These are phyloP conservation scores for Prionace glauca DNA, from an alignment of 2,797 vertebrate genomes.

Conservation along the genomic window DNA sequence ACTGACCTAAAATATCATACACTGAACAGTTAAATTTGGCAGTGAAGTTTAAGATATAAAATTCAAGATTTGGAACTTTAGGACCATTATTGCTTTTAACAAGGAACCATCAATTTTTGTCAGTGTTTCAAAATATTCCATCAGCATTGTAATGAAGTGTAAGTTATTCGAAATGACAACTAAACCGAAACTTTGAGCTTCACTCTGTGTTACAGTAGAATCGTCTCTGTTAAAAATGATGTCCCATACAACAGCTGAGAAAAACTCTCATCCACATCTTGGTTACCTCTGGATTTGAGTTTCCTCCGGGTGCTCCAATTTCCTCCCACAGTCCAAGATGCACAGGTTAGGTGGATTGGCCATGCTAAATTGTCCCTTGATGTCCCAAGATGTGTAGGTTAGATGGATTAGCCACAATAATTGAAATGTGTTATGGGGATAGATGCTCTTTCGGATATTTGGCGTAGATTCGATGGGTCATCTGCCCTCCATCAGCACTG, in stretches of 20 bases:
- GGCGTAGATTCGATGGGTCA: too few species aligned
- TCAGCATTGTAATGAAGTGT: background rate
- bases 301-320: too few species aligned
- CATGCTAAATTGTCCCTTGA: too few species aligned
- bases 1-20: background rate
- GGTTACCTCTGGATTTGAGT: background rate
- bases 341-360: too few species aligned
- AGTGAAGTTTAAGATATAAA: background rate
- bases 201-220: background rate
- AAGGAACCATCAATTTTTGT: background rate
- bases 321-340: too few species aligned
- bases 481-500: too few species aligned
- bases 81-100: background rate
- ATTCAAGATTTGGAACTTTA: background rate
- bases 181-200: background rate
- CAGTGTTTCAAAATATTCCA: background rate
- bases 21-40: background rate
- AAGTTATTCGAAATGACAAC: background rate
- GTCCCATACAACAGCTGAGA: background rate
- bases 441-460: too few species aligned
- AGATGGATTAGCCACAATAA: too few species aligned
- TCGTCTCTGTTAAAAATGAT: background rate
- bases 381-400: too few species aligned
- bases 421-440: too few species aligned
- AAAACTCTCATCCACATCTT: too few species aligned